phyloP scores from a whole-genome alignment of 2,888 invertebrate species.

The Galeruca laticollis region DNA sequence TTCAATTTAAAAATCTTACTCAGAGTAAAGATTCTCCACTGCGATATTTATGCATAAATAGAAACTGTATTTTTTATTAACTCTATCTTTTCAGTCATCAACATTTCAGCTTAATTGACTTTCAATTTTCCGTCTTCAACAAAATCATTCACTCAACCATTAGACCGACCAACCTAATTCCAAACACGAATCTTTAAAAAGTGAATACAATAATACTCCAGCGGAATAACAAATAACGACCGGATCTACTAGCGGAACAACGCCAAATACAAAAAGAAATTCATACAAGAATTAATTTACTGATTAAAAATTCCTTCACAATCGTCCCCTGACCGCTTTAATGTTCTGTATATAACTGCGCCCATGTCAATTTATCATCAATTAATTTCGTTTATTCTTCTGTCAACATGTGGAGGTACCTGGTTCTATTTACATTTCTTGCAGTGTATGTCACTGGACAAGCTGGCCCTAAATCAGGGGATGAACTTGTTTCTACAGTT shows the following conservation, averaged over 20 bases:
- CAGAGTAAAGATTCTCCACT: too few relatives aligned
- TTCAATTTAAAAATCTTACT: too few relatives aligned
- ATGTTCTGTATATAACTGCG: conserved; percentile 75
- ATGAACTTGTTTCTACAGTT: conserved; percentile 78
- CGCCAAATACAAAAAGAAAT: conserved; percentile 52
- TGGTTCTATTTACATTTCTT: conserved; percentile 69
- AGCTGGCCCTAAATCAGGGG: conserved; percentile 66
- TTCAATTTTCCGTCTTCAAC: background rate
- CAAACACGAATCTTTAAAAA: conserved; percentile 40
- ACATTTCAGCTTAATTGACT: background rate
- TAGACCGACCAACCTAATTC: conserved; percentile 29
- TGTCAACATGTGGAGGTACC: conserved; percentile 61
- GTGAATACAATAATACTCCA: conserved; percentile 37
- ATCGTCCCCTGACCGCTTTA: conserved; percentile 68
- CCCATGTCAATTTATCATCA: conserved; percentile 66
- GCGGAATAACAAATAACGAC: conserved; percentile 46
- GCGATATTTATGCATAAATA: too few relatives aligned
- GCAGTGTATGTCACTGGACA: conserved; percentile 46
- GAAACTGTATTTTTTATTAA: too few relatives aligned
- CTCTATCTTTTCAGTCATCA: too few relatives aligned
- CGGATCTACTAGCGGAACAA: conserved; percentile 59
- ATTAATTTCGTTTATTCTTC: conserved; percentile 55
- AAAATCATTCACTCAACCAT: background rate
- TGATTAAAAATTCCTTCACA: conserved; percentile 45
- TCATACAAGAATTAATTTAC: conserved; percentile 32